Base-by-base conservation (phyloP, 2,113 vertebrate species). In the Globicephala melas region DNA sequence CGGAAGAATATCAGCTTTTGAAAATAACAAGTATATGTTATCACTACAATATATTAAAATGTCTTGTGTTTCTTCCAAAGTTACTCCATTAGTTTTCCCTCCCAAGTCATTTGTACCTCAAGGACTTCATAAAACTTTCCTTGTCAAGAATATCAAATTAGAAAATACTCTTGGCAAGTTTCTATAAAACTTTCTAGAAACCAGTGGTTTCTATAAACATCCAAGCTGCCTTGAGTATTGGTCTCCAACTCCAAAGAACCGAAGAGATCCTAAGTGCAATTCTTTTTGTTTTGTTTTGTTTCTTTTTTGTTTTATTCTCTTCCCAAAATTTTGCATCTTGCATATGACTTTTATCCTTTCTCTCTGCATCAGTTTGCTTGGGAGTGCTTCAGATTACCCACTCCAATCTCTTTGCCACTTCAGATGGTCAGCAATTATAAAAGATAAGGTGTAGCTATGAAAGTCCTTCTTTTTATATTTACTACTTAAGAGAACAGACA, bases 71-170 rank as follows among this genome's bases (percentile, higher is more conserved):
- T 81, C 81, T 91, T 95, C 26, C 31, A 94, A 15, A 84, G 44
- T 92, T 8, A 85, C 21, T 91, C 23, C 47, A 26, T 63, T 63
- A 77, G 26, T 67, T 86, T 94, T 71, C 68, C 47, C 47, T 91
- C 47, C 41, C 33, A 94, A 79, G 67, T 96, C 28, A 96, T 84
- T 93, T 95, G 58, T 96, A 81, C 65, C 73, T 74, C 74, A 79
- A 87, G 74, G 62, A 93, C 28, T 60, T 82, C 23, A 28, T 93
- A 74, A 33, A 76, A 92, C 12, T 44, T 58, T 70, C 71, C 18
- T 89, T 82, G 38, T 63, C 18, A 63, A 47, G 44, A 20, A 58
- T 95, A 33, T 89, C 71, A 95, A 41, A 53, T 93, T 82, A 81
- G 60, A 94, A 89, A 91, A 80, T 44, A 71, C 50, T 41, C 33